Base-by-base conservation (phyloP, 1,140 invertebrate genomes). In the Zaprionus ghesquierei region DNA sequence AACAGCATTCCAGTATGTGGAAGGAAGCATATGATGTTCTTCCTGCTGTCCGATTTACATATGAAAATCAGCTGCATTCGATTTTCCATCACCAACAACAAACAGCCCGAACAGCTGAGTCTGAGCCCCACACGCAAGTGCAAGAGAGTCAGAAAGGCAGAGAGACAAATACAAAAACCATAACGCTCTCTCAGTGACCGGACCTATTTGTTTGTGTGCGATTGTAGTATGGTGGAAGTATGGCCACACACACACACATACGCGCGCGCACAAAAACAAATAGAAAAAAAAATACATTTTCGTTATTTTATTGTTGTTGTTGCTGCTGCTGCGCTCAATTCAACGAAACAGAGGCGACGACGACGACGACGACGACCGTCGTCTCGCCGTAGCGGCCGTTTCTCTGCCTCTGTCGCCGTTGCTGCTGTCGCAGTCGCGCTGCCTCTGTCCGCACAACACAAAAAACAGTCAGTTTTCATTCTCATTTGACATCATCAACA, bases 401-500 rank as follows among this genome's bases (percentile, higher is more conserved):
- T 66, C 54, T 65, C 63, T 70, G 46, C 13, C 44, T 69, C 64
- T 66, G 66, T 64, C 62, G 71, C 59, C 49, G 73, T 75, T 51
- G 74, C 49, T 50, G 81, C 54, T 44, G 69, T 63, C 33, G 69
- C 29, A 5, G 51, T 31, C 55, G 58, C 63, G 58, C 46, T 69
- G 81, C 70, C 51, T 65, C 75, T 87, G 66, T 22, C 66, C 66
- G 61, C 65, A 82, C 74, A 82, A 75, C 72, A 84, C 80, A 82
- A 84, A 81, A 84, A 77, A 85, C 81, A 87, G 84, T 89, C 84
- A 89, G 84, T 87, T 87, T 87, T 89, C 79, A 89, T 87, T 87
- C 84, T 87, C 84, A 87, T 87, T 87, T 87, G 84, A 87, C 84
- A 87, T 87, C 84, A 87, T 87, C 84, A 87, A 89, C 84, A 89